Base-by-base conservation (phyloP, 2,797 vertebrate genomes). In the Sebastes taczanowskii region DNA sequence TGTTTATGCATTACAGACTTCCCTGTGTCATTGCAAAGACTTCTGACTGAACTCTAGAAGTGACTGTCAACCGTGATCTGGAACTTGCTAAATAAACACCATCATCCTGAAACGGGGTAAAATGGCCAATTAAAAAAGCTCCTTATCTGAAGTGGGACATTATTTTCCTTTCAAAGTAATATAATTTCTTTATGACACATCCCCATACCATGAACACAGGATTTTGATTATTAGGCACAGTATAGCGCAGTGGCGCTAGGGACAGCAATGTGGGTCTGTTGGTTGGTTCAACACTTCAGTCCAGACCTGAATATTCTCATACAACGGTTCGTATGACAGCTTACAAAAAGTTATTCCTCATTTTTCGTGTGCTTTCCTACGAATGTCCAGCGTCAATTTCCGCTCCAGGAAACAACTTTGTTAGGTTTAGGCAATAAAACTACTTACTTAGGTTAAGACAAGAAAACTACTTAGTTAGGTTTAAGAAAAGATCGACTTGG, bases 1-100 rank as follows among this genome's bases (percentile, higher is more conserved):
- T 83, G 80, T 91, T 90, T 84, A 81, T 86, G 80, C 72, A 85
- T 82, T 71, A 80, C 61, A 71, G 32, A 78, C 71, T 74, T 79
- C 49, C 42, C 63, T 32, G 34, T 86, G 81, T 82, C 55, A 80
- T 4, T 80, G 73, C 52, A 61, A 74, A 77, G 56, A 78, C 25
- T 65, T 78, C 53, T 71, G 63, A 85, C 53, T 67, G 27, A 23
- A 77, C 56, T 77, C 27, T 32, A 30, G 4, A 70, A 74, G 42
- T 23, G 20, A 63, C 65, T 27, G 20, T 68, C 46, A 76, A 77
- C 53, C 69, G 18, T 79, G 35, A 81, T 77, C 16, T 82, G 11
- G 56, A 83, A 67, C 29, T 69, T 34, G 22, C 22, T 65, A 65
- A 64, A 80, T 81, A 65, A 5, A 58, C 25, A 46, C 20, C 6